A percentile compares a stretch with the other conserved stretches of the same genome.
These are phyloP conservation scores for Adoxophyes honmai DNA, from an alignment of 1,140 invertebrate genomes.

Conservation along the genomic window DNA sequence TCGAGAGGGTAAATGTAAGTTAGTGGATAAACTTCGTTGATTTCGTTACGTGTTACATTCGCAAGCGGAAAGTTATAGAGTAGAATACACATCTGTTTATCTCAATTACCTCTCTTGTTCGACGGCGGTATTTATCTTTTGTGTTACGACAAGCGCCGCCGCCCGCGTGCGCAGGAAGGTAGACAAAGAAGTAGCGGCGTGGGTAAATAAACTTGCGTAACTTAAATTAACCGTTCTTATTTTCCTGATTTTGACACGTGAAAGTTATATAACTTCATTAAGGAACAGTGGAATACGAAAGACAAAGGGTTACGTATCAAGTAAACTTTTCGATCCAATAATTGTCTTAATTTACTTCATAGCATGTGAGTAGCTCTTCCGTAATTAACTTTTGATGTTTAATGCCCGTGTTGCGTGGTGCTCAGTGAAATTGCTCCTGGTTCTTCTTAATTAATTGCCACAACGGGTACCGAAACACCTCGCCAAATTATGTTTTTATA, in stretches of 20 bases:
- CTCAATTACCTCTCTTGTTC: slow-evolving; percentile 65
- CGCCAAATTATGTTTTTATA: too few species aligned
- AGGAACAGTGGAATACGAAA: slow-evolving; percentile 24
- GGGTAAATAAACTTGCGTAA: slow-evolving; percentile 50
- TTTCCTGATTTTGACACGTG: slow-evolving; percentile 46
- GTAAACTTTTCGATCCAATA: slow-evolving; percentile 28
- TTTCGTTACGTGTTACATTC: slow-evolving; percentile 60
- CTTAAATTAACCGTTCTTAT: slow-evolving; percentile 48
- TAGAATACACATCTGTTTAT: slow-evolving; percentile 62
- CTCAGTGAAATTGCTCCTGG: too few species aligned
- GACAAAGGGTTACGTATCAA: slow-evolving; percentile 23
- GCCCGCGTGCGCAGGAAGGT: slow-evolving; percentile 33
- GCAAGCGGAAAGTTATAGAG: slow-evolving; percentile 55
- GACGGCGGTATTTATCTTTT: slow-evolving; percentile 64
- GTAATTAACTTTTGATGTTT: slow-evolving; percentile 2
- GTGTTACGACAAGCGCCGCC: slow-evolving; percentile 48
- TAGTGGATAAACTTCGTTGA: slow-evolving; percentile 54
- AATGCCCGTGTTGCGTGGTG: background rate
- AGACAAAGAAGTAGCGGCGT: slow-evolving; percentile 60
- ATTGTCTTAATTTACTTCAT: slow-evolving; percentile 15
- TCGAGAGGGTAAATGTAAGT: slow-evolving; percentile 26
- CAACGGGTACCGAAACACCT: too few species aligned
- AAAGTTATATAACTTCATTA: slow-evolving; percentile 40
- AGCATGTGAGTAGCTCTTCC: background rate
- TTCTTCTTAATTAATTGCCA: too few species aligned